A percentile compares a stretch with the other conserved stretches of the same genome.
These are phyloP conservation scores for Lucinisca nassula DNA, from an alignment of 2,888 invertebrate genomes.

Conservation along the genomic window DNA sequence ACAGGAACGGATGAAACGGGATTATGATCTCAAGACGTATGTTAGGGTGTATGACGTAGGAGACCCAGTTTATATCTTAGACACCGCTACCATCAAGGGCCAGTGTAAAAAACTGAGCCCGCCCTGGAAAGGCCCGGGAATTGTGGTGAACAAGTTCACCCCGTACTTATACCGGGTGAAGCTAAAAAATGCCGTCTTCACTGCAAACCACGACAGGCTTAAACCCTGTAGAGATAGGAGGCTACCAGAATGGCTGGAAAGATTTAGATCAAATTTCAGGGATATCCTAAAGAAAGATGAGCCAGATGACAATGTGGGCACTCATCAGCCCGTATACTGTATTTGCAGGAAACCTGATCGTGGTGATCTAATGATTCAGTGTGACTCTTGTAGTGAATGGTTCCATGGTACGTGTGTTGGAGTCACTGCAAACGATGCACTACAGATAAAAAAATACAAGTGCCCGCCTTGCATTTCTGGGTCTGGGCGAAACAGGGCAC, in stretches of 20 bases:
- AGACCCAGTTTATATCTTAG: conserved; percentile 40
- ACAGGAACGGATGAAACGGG: conserved; percentile 28
- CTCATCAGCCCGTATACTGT: neutral
- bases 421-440: neutral
- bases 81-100: conserved; percentile 24
- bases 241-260: conserved; percentile 18
- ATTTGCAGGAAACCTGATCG: neutral
- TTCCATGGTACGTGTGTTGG: neutral
- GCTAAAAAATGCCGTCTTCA: neutral
- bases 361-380: neutral
- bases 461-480: neutral
- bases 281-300: neutral
- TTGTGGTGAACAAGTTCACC: conserved; percentile 28
- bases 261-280: neutral
- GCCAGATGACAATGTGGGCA: neutral
- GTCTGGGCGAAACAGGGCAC: too few species aligned
- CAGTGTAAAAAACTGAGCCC: conserved; percentile 35
- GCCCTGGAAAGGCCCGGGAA: conserved; percentile 56
- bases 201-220: conserved; percentile 48
- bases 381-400: neutral
- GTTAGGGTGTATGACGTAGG: conserved; percentile 19
- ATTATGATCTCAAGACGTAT: conserved; percentile 34
- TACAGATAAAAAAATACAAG: neutral
- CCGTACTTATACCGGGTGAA: conserved; percentile 44
- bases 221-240: conserved; percentile 32